phyloP scores from a whole-genome alignment of 2,113 vertebrate species.

The Murina feae region DNA sequence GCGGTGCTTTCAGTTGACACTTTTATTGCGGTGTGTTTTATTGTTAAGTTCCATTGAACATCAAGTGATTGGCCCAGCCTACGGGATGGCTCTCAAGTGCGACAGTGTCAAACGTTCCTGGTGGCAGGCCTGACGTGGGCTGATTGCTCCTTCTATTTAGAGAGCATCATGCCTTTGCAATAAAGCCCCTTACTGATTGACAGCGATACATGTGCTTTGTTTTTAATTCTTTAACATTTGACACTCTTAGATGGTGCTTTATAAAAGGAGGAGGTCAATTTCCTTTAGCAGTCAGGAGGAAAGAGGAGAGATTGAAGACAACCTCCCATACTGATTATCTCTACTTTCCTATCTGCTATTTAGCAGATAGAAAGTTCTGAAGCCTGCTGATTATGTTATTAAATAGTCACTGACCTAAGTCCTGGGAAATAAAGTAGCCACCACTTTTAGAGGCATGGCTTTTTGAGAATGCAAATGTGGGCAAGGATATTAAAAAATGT shows the following conservation, averaged over 20 bases:
- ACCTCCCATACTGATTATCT: conserved; percentile 71
- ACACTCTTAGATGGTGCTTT: conserved; percentile 69
- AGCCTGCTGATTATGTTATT: conserved; percentile 80
- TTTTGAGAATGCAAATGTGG: conserved; percentile 63
- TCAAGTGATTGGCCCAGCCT: conserved; percentile 14
- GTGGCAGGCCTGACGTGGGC: conserved; percentile 14
- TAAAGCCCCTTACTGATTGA: conserved; percentile 73
- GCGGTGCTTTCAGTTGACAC: not conserved
- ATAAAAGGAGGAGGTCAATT: conserved; percentile 64
- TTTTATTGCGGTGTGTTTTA: conserved; percentile 62
- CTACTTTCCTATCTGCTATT: too few relatives aligned
- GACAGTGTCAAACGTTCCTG: not conserved
- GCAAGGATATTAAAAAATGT: conserved; percentile 78
- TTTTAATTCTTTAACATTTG: conserved; percentile 77
- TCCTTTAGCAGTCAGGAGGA: conserved; percentile 61
- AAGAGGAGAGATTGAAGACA: conserved; percentile 57
- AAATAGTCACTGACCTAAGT: conserved; percentile 74
- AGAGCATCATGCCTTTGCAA: conserved; percentile 72
- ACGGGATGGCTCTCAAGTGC: not conserved
- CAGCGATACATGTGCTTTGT: conserved; percentile 72
- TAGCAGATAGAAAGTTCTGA: conserved; percentile 67
- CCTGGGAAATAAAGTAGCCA: conserved; percentile 49
- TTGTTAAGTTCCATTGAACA: conserved; percentile 55
- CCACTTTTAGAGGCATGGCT: conserved; percentile 63
- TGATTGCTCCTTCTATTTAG: conserved; percentile 76